phyloP scores from a whole-genome alignment of 1,140 invertebrate genomes.

The Steinernema feltiae region DNA sequence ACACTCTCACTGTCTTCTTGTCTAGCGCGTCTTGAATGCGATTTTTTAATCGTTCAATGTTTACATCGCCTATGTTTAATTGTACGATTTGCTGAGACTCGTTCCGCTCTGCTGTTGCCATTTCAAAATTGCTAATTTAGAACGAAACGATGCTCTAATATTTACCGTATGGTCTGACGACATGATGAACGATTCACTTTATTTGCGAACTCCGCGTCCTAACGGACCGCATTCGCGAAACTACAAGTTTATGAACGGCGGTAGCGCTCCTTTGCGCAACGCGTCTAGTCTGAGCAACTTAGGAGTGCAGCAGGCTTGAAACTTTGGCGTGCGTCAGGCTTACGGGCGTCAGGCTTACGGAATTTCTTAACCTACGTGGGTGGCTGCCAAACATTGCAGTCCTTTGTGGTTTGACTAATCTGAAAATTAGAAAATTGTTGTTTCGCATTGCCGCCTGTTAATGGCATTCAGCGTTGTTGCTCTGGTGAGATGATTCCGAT shows the following conservation, averaged over 20 bases:
- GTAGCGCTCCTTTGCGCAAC: not conserved
- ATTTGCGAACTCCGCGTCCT: not conserved
- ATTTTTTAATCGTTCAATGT: not conserved
- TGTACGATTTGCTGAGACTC: not conserved
- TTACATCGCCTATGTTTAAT: not conserved
- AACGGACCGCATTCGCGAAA: not conserved
- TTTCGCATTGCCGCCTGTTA: too few species aligned
- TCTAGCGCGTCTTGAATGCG: not conserved
- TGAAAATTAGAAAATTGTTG: too few species aligned
- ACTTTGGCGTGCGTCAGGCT: too few species aligned
- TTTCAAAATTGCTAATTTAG: not conserved
- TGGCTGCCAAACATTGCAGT: too few species aligned
- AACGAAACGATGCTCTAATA: not conserved
- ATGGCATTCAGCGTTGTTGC: too few species aligned
- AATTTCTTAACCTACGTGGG: too few species aligned
- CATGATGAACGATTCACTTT: not conserved
- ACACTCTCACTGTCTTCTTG: not conserved
- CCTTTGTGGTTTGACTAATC: too few species aligned
- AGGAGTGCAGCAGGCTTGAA: too few species aligned
- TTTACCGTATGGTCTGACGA: not conserved
- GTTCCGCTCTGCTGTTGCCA: not conserved
- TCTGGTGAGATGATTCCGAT: too few species aligned
- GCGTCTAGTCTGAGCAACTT: constrained; percentile 1
- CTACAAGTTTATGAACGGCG: constrained; percentile 8
- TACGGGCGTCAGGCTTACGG: too few species aligned